Evolutionary conservation across 2,113 vertebrate genomes (phyloP).

Genomic region (Calypte anna): DNA sequence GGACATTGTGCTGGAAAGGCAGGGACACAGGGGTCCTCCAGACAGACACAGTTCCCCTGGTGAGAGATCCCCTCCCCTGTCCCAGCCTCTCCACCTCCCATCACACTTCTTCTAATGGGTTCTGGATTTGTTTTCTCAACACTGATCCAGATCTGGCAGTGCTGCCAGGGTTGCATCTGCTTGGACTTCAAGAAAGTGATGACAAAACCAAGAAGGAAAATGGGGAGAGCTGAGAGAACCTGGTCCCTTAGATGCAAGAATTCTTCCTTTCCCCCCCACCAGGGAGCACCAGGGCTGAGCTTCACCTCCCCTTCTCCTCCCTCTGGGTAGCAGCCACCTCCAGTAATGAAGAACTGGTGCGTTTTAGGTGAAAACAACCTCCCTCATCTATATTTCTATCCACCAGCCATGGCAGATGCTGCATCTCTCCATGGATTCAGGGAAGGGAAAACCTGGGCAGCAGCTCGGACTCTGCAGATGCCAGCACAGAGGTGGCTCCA

Average conservation of each 20-base stretch:
- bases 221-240: not conserved
- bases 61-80: not conserved
- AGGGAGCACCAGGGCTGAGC: not conserved
- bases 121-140: not conserved
- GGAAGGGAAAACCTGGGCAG: not conserved
- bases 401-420: not conserved
- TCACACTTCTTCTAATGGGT: accelerated
- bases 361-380: not conserved
- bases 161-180: not conserved
- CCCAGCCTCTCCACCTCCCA: not conserved
- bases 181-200: not conserved
- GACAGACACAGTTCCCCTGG: no score
- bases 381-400: not conserved
- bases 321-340: not conserved
- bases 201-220: not conserved
- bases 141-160: not conserved
- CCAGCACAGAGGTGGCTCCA: not conserved
- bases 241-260: not conserved
- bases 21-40: not conserved
- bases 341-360: not conserved
- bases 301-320: not conserved
- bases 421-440: not conserved
- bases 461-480: conserved; percentile 5
- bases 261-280: not conserved
- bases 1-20: accelerated